Conservation (phyloP, 1,140 invertebrate species). For the Dinothrombium tinctorium region DNA sequence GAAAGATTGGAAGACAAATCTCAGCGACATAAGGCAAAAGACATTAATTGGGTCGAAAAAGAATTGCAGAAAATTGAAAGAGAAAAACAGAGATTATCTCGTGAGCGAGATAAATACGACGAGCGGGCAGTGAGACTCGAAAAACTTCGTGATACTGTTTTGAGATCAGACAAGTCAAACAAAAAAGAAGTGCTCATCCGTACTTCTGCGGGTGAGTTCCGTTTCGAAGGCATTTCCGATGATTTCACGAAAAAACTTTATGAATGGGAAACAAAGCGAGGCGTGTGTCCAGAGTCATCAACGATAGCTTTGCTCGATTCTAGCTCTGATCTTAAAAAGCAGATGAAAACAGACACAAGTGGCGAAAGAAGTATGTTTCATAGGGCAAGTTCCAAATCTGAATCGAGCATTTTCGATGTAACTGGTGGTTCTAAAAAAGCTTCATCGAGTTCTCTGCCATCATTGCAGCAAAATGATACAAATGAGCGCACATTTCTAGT, state of each 20-base stretch:
- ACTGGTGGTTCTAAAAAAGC: too few relatives aligned
- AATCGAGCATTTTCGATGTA: too few relatives aligned
- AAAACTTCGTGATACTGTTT: slow-evolving; percentile 20
- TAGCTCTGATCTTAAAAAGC: too few relatives aligned
- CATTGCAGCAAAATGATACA: too few relatives aligned
- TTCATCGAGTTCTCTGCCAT: too few relatives aligned
- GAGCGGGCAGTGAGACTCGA: not conserved
- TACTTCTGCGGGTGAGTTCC: slow-evolving; percentile 49
- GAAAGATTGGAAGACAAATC: not conserved
- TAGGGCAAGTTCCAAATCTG: too few relatives aligned
- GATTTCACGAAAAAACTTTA: slow-evolving; percentile 63
- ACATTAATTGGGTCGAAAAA: slow-evolving; percentile 30
- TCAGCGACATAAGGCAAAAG: not conserved
- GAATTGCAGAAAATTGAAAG: slow-evolving; percentile 34
- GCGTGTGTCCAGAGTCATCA: too few relatives aligned
- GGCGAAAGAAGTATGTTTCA: too few relatives aligned
- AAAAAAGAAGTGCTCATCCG: slow-evolving; percentile 48
- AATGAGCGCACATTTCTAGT: too few relatives aligned
- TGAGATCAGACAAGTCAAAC: slow-evolving; percentile 18
- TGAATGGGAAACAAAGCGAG: too few relatives aligned
- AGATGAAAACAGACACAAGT: too few relatives aligned
- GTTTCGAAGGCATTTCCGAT: slow-evolving; percentile 57
- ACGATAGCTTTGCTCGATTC: too few relatives aligned
- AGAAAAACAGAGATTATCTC: slow-evolving; percentile 33
- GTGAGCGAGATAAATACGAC: not conserved